Percentiles rank a stretch among this genome's conserved stretches.
These are phyloP conservation scores for Masticophis lateralis DNA, from an alignment of 2,797 vertebrate species.

Conservation along the genomic window DNA sequence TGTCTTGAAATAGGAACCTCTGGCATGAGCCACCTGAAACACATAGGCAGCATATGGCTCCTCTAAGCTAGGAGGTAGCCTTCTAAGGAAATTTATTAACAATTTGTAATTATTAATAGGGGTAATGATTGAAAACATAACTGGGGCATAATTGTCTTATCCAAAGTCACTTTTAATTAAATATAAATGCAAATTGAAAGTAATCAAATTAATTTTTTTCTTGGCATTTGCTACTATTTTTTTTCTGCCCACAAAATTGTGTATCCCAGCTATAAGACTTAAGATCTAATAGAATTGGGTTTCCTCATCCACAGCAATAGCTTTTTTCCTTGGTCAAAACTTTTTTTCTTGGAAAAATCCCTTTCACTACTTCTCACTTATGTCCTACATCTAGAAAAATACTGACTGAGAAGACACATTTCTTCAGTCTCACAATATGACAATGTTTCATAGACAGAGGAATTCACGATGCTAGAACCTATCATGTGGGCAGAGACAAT, in stretches of 20 bases:
- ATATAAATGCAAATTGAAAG: neutral
- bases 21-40: neutral
- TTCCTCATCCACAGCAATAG: neutral
- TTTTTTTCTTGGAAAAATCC: neutral
- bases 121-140: neutral
- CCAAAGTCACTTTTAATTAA: neutral
- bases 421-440: neutral
- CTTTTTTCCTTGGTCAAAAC: neutral
- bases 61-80: neutral
- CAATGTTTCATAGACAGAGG: neutral
- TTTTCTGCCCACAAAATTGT: neutral
- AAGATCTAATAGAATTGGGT: neutral
- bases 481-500: neutral
- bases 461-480: neutral
- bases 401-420: neutral
- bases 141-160: neutral
- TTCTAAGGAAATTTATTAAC: neutral
- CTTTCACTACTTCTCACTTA: neutral
- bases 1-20: neutral
- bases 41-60: accelerated
- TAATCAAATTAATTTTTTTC: neutral
- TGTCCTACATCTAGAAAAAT: neutral
- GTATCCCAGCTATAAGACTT: neutral
- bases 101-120: neutral
- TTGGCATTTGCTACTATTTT: neutral